Conservation (phyloP, 1,140 invertebrate species). For the Caenorhabditis latens region DNA sequence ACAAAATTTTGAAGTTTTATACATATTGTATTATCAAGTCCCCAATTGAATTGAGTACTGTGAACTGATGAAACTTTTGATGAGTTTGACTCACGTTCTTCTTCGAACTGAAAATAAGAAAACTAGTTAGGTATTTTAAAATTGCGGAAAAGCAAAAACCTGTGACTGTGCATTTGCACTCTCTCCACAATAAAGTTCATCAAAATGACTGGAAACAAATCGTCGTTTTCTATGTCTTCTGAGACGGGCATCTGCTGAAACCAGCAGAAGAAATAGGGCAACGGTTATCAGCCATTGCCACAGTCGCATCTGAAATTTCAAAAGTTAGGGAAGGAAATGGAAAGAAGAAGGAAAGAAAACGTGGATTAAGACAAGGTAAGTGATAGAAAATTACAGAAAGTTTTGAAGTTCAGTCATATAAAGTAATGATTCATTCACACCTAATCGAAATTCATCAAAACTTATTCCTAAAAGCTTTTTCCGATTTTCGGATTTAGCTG, state of each 20-base stretch:
- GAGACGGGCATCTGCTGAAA: background rate
- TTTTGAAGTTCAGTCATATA: background rate
- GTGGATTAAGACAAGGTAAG: too few species aligned
- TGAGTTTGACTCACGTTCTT: constrained; percentile 26
- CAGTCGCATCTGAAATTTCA: constrained; percentile 10
- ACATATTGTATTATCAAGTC: constrained; percentile 36
- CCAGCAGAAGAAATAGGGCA: background rate
- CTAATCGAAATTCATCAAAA: background rate
- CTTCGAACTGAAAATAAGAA: constrained; percentile 7
- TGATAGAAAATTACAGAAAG: background rate
- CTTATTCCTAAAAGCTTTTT: background rate
- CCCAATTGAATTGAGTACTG: constrained; percentile 49
- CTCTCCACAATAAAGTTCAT: constrained; percentile 44
- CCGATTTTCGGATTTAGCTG: constrained; percentile 19
- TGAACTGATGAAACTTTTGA: constrained; percentile 34
- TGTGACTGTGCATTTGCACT: constrained; percentile 47
- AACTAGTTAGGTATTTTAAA: background rate
- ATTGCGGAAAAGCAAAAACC: background rate
- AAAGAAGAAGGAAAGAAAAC: background rate
- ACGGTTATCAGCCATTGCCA: constrained; percentile 19
- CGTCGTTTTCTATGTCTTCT: constrained; percentile 42
- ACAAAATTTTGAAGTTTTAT: constrained; percentile 21
- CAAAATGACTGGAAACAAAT: constrained; percentile 36
- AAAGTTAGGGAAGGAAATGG: background rate
- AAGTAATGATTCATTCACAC: background rate